Evolutionary conservation across 1,140 invertebrate species (phyloP).

Genomic region (Diplogasteroides magnus): DNA sequence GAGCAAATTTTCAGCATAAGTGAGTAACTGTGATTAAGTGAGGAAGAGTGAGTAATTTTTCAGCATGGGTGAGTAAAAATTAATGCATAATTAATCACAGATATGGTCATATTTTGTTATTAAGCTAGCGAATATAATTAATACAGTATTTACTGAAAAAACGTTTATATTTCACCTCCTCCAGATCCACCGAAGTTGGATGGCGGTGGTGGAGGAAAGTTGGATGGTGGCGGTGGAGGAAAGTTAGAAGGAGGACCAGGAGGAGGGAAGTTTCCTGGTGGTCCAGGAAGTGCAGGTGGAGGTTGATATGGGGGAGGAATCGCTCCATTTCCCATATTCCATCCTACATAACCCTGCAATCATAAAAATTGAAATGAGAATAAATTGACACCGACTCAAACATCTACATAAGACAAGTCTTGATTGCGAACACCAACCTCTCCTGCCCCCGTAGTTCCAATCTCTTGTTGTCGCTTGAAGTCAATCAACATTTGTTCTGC

Average conservation of each 20-base stretch:
- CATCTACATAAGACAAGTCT: too few relatives aligned
- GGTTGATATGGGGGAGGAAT: neutral
- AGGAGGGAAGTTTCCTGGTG: neutral
- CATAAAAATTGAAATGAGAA: neutral
- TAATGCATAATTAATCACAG: too few relatives aligned
- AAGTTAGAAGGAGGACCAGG: conserved; percentile 3
- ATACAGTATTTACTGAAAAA: too few relatives aligned
- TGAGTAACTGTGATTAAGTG: too few relatives aligned
- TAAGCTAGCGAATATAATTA: too few relatives aligned
- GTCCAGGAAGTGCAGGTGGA: neutral
- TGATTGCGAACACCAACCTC: conserved; percentile 9
- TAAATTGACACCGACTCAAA: neutral
- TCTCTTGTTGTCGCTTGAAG: conserved; percentile 53
- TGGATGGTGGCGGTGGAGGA: neutral
- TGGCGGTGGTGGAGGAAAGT: neutral
- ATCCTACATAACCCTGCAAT: conserved; percentile 18
- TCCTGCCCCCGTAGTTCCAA: neutral
- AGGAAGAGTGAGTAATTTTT: too few relatives aligned
- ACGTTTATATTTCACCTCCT: neutral
- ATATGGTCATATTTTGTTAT: too few relatives aligned
- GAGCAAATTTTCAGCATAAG: too few relatives aligned
- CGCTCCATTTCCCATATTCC: neutral
- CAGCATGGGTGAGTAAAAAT: too few relatives aligned
- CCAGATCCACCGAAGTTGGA: neutral
- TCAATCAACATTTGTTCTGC: conserved; percentile 76